Base-by-base conservation (phyloP, 2,888 invertebrate genomes). In the Rotaria macrura region DNA sequence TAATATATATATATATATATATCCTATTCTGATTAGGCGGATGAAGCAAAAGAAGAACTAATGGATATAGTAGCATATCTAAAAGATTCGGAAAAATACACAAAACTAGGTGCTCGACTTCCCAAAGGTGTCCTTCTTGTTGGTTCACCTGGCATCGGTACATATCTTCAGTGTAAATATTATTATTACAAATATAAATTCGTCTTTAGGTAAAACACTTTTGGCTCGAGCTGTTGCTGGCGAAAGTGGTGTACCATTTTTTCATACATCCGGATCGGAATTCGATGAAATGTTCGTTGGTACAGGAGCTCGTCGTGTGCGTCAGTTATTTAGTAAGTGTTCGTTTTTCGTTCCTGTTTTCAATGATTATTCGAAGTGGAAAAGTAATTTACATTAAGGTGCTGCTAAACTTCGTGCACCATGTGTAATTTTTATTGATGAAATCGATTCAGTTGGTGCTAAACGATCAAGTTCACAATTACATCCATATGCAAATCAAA, bases 401-500 rank as follows among this genome's bases (percentile, higher is more conserved):
- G 95, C 95, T 9, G 98, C 97, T 6, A 98, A 97, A 90, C 94
- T 94, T 88, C 93, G 94, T 49, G 95, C 97, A 3, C 99, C 99
- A 0, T 98, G 98, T 91, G 97, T 99, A 1, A 94, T 99, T 88
- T 99, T 99, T 91, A 97, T 99, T 87, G 99, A 99, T 91, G 99
- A 99, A 93, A 98, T 99, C 85, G 99, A 99, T 92, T 97, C 98
- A 0, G 97, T 99, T 25, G 99, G 99, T 7, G 95, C 96, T 12
- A 97, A 96, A 91, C 92, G 99, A 87, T 96, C 97, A 5, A 97
- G 95, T 91, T 97, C 97, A 65, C 94, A 96, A 25, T 92, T 97
- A 20, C 98, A 99, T 92, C 98, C 99, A 0, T 98, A 99, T 90
- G 99, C 99, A 23, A 99, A 99, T 92, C 99, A 99, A 93, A 99